Evolutionary conservation across 1,140 invertebrate species (phyloP).

Genomic region (Drosophila funebris): DNA sequence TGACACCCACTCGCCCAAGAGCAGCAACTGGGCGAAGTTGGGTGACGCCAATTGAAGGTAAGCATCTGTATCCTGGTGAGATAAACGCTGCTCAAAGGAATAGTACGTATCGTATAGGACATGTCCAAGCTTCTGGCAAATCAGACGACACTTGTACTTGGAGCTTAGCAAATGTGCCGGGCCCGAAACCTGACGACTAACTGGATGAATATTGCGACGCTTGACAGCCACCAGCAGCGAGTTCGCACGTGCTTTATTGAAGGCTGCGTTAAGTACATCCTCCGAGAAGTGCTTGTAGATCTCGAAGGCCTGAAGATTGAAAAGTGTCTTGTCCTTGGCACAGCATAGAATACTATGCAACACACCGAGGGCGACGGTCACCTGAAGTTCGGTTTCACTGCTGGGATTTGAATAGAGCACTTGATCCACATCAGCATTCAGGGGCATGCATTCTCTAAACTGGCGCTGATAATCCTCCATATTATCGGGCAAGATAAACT

Average conservation of each 20-base stretch:
- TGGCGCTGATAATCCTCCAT: slow-evolving; percentile 56
- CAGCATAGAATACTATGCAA: slow-evolving; percentile 87
- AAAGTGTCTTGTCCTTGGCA: slow-evolving; percentile 86
- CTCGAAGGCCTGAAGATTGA: slow-evolving; percentile 88
- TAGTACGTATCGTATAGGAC: slow-evolving; percentile 56
- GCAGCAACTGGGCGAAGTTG: slow-evolving; percentile 63
- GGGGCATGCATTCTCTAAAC: slow-evolving; percentile 41
- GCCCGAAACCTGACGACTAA: slow-evolving; percentile 54
- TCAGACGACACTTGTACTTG: slow-evolving; percentile 68
- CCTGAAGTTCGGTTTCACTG: slow-evolving; percentile 84
- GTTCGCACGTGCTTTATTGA: slow-evolving; percentile 85
- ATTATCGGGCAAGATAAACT: slow-evolving; percentile 63
- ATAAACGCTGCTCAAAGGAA: slow-evolving; percentile 41
- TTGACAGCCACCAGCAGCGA: slow-evolving; percentile 85
- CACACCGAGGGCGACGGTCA: slow-evolving; percentile 84
- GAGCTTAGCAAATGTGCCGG: slow-evolving; percentile 70
- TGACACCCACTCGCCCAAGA: slow-evolving; percentile 59
- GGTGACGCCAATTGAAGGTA: slow-evolving; percentile 58
- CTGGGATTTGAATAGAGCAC: slow-evolving; percentile 80
- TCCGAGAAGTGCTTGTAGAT: slow-evolving; percentile 90
- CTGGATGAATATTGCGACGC: slow-evolving; percentile 59
- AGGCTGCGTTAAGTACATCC: slow-evolving; percentile 85
- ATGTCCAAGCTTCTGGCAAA: slow-evolving; percentile 60
- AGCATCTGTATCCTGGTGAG: background rate
- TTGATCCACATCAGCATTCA: slow-evolving; percentile 54